Conservation (phyloP, 2,888 invertebrate genomes). For the Pharmacophagus antenor region DNA sequence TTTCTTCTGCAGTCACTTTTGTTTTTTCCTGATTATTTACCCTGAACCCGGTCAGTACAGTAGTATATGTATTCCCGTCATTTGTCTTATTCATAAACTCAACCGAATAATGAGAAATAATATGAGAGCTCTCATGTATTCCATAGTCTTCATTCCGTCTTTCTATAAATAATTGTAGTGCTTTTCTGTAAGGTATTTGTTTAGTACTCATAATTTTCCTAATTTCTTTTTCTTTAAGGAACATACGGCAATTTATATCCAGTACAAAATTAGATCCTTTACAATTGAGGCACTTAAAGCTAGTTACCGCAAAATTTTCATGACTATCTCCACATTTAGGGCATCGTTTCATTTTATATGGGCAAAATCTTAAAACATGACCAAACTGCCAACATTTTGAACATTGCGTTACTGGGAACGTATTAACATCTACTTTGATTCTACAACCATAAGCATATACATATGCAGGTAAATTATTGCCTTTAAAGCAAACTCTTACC, state of each 20-base stretch:
- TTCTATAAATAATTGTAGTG: not conserved
- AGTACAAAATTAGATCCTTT: not conserved
- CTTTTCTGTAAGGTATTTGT: not conserved
- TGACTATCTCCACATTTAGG: not conserved
- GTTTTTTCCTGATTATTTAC: too few species aligned
- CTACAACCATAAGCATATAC: too few species aligned
- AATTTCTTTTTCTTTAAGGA: constrained; percentile 8
- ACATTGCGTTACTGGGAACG: not conserved
- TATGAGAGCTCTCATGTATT: too few species aligned
- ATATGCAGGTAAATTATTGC: too few species aligned
- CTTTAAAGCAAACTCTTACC: not conserved
- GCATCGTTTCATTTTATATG: not conserved
- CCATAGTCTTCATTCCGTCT: too few species aligned
- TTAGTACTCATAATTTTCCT: not conserved
- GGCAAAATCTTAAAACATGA: not conserved
- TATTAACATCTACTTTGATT: not conserved
- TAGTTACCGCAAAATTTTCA: not conserved
- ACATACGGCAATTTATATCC: constrained; percentile 7
- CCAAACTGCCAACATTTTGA: constrained; percentile 1
- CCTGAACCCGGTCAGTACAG: too few species aligned
- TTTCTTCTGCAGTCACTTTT: too few species aligned
- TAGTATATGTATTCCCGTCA: too few species aligned
- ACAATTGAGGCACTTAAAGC: not conserved
- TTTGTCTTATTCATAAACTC: too few species aligned
- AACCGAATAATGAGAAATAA: too few species aligned